A percentile compares a stretch with the other conserved stretches of the same genome.
Evolutionary conservation across 2,113 vertebrate genomes (phyloP).

Genomic region (Myiozetetes cayanensis): DNA sequence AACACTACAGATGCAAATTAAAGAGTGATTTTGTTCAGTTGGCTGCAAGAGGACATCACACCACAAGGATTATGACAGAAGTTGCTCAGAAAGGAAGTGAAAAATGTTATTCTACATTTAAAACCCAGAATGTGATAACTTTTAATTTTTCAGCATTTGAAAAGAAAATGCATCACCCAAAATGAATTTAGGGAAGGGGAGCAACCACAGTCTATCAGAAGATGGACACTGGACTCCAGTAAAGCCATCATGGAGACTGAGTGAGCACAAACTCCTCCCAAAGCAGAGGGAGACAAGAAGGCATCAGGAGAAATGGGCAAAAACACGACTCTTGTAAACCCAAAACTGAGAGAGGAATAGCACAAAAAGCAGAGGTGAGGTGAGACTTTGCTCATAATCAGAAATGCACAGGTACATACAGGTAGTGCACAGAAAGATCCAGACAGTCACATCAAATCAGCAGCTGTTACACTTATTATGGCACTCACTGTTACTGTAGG

Average conservation of each 20-base stretch:
- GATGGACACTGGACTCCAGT: not conserved
- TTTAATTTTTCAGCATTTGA: not conserved
- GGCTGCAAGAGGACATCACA: not conserved
- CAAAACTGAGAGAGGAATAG: not conserved
- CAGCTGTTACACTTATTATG: not conserved
- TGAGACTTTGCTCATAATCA: not conserved
- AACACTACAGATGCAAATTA: not conserved
- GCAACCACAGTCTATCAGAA: accelerated
- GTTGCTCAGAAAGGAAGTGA: not conserved
- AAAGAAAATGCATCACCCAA: not conserved
- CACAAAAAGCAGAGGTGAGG: not conserved
- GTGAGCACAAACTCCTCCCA: not conserved
- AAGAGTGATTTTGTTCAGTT: not conserved
- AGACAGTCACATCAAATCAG: not conserved
- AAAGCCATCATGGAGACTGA: not conserved
- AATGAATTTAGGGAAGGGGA: not conserved
- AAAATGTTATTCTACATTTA: not conserved
- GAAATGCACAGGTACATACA: not conserved
- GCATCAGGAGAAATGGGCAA: not conserved
- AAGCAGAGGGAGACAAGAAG: not conserved
- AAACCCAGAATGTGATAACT: not conserved
- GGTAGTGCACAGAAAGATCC: not conserved
- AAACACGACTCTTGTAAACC: accelerated
- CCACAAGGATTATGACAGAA: accelerated
- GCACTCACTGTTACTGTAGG: not conserved